Percentiles rank a stretch among this genome's conserved stretches.
Conservation (phyloP, 1,140 invertebrate genomes). For the Drosophila prosaltans region DNA sequence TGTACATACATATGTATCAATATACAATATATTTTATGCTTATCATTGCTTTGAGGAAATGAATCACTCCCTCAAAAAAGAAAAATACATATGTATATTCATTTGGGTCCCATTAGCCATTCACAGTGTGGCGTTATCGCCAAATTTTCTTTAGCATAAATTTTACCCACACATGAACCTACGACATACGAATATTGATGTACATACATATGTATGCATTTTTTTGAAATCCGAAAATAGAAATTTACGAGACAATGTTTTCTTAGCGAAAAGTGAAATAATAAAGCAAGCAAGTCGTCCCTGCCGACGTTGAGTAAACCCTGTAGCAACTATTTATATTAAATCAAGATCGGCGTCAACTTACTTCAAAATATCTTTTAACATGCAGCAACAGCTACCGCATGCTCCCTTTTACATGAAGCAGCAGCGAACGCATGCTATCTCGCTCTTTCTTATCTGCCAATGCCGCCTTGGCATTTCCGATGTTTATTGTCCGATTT, state of each 20-base stretch:
- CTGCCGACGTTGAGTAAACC: too few relatives aligned
- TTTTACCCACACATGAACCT: constrained; percentile 16
- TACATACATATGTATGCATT: neutral
- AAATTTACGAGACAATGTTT: constrained; percentile 22
- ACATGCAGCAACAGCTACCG: too few relatives aligned
- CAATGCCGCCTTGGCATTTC: too few relatives aligned
- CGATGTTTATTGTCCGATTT: too few relatives aligned
- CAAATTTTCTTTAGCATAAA: constrained; percentile 50
- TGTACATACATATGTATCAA: constrained; percentile 1
- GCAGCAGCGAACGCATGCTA: too few relatives aligned
- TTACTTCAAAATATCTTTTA: too few relatives aligned
- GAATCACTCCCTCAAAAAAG: constrained; percentile 22
- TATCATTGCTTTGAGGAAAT: constrained; percentile 22
- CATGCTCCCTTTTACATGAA: too few relatives aligned
- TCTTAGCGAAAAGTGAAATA: neutral
- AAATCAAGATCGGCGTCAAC: too few relatives aligned
- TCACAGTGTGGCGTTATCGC: constrained; percentile 41
- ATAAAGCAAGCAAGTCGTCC: too few relatives aligned
- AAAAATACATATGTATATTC: constrained; percentile 6
- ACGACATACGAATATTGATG: neutral
- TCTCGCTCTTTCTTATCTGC: too few relatives aligned
- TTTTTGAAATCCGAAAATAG: constrained; percentile 14
- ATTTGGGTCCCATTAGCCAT: constrained; percentile 31
- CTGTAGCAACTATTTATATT: too few relatives aligned
- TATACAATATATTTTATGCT: constrained; percentile 2